Base-by-base conservation (phyloP, 2,797 vertebrate species). In the Sebastes miniatus region DNA sequence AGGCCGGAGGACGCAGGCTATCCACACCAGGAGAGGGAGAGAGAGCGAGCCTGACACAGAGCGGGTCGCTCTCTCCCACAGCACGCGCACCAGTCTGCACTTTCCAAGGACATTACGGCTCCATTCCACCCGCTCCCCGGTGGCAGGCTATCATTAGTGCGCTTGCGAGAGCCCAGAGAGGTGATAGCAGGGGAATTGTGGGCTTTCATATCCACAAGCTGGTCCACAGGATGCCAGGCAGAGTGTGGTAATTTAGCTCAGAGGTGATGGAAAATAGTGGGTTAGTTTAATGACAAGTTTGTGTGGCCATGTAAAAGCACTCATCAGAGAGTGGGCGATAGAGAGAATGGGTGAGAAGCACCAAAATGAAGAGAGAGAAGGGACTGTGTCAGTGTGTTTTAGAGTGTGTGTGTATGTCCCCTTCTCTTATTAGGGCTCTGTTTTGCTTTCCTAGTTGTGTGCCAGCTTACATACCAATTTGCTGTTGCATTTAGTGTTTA, bases 91-190 rank as follows among this genome's bases (percentile, higher is more conserved):
- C 84, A 91, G 86, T 77, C 85, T 86, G 88, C 92, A 90, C 91
- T 94, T 95, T 94, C 93, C 93, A 92, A 92, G 92, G 91, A 93
- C 94, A 94, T 95, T 94, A 92, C 81, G 58, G 91, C 85, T 93
- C 88, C 88, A 94, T 92, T 93, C 90, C 91, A 93, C 84, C 77
- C 68, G 89, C 87, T 93, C 90, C 91, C 90, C 73, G 70, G 84
- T 95, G 94, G 92, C 94, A 95, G 94, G 88, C 92, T 95, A 93
- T 96, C 94, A 96, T 96, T 96, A 96, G 87, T 85, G 90, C 80
- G 88, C 91, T 90, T 84, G 92, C 86, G 75, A 93, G 90, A 91
- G 90, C 91, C 91, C 77, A 84, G 84, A 86, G 91, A 94, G 90
- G 92, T 93, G 92, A 95, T 93, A 92, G 91, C 90, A 80, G 90